A percentile compares a stretch with the other conserved stretches of the same genome.
These are phyloP conservation scores for Morone saxatilis DNA, from an alignment of 2,113 vertebrate genomes.

Conservation along the genomic window DNA sequence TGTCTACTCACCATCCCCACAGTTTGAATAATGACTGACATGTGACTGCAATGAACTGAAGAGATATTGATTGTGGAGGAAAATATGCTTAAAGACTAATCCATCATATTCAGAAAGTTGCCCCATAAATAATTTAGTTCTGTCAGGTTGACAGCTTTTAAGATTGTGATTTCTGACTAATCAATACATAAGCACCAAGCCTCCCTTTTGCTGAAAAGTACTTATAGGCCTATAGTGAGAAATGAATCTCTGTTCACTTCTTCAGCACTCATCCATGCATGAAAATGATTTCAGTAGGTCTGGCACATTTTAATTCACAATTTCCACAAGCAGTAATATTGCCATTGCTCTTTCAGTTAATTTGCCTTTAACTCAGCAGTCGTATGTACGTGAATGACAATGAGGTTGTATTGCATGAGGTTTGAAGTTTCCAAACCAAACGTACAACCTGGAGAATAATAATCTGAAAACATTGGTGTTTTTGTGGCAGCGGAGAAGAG, in stretches of 20 bases:
- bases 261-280: conserved; percentile 21
- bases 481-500: not conserved
- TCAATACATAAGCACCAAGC: not conserved
- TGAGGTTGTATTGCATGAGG: not conserved
- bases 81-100: conserved; percentile 26
- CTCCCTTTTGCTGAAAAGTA: not conserved
- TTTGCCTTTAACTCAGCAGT: not conserved
- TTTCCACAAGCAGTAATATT: not conserved
- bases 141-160: conserved; percentile 15
- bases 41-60: conserved; percentile 6
- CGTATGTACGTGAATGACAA: conserved; percentile 6
- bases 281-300: conserved; percentile 23
- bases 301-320: conserved; percentile 24
- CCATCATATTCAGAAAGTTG: conserved; percentile 21
- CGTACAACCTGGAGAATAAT: not conserved
- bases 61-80: conserved; percentile 14
- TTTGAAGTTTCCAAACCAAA: not conserved
- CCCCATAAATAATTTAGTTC: not conserved
- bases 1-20: not conserved
- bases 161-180: conserved; percentile 27
- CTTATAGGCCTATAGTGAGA: not conserved
- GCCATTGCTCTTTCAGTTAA: not conserved
- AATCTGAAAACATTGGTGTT: not conserved
- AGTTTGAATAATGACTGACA: conserved; percentile 8
- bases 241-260: conserved; percentile 11